These are phyloP conservation scores for Nasua narica DNA, from an alignment of 2,797 vertebrate species.

Conservation along the genomic window DNA sequence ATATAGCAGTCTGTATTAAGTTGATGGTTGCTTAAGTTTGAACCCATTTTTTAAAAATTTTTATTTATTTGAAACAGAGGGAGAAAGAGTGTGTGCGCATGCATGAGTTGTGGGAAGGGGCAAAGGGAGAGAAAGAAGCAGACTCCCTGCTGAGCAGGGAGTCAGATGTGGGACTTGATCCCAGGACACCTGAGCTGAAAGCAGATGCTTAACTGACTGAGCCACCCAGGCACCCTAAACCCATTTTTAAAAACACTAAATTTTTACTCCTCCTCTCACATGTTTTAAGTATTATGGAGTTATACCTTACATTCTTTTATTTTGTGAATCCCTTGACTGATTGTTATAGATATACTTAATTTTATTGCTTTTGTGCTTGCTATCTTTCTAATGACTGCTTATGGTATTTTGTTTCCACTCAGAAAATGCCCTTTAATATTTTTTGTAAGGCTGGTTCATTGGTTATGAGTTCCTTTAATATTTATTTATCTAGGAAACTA, in stretches of 20 bases:
- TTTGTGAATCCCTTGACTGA: not conserved
- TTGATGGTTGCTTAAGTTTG: not conserved
- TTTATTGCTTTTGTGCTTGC: not conserved
- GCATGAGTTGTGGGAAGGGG: too few relatives aligned
- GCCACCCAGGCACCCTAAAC: not conserved
- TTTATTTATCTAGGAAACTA: not conserved
- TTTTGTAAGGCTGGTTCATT: not conserved
- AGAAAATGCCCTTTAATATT: not conserved
- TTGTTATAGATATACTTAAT: not conserved
- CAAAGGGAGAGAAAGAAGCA: too few relatives aligned
- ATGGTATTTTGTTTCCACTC: not conserved
- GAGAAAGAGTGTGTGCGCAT: too few relatives aligned
- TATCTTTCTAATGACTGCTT: not conserved
- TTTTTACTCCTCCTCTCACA: not conserved
- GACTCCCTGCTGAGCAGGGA: too few relatives aligned
- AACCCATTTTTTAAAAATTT: not conserved
- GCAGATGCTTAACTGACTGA: too few relatives aligned
- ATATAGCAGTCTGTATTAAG: not conserved
- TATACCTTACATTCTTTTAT: not conserved
- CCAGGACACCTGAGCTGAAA: too few relatives aligned
- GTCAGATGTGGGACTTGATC: too few relatives aligned
- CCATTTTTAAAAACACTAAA: not conserved
- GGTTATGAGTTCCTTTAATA: not conserved
- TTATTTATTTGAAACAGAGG: too few relatives aligned
- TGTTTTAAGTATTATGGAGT: not conserved